Conservation (phyloP, 2,888 invertebrate genomes). For the Acanthopleura granulata region DNA sequence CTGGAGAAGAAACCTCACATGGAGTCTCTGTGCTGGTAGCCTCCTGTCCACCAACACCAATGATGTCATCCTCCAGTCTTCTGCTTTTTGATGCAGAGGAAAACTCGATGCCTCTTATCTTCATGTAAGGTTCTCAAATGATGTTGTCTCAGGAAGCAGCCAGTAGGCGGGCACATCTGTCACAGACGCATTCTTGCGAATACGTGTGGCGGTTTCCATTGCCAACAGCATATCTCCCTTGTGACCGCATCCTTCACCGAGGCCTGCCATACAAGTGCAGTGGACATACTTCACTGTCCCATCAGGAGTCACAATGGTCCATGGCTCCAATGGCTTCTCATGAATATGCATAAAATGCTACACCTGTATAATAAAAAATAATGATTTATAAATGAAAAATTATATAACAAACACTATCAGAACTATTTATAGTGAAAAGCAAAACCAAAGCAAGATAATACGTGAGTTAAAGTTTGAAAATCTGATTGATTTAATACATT, state of each 20-base stretch:
- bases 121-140: not conserved
- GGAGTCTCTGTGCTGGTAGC: not conserved
- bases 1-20: not conserved
- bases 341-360: not conserved
- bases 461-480: too few species aligned
- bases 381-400: too few species aligned
- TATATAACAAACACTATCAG: too few species aligned
- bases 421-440: too few species aligned
- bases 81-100: not conserved
- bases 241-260: not conserved
- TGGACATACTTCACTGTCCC: not conserved
- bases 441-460: too few species aligned
- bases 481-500: too few species aligned
- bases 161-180: slow-evolving; percentile 1
- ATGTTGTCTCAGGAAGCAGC: not conserved
- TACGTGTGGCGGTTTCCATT: not conserved
- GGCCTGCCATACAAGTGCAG: not conserved
- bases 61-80: too few species aligned
- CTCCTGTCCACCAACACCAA: not conserved
- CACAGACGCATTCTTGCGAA: not conserved
- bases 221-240: not conserved
- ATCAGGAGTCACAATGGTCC: not conserved
- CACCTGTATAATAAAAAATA: too few species aligned
- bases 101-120: not conserved
- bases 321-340: not conserved